Conservation (phyloP, 2,113 vertebrate species). For the Xenopus borealis region DNA sequence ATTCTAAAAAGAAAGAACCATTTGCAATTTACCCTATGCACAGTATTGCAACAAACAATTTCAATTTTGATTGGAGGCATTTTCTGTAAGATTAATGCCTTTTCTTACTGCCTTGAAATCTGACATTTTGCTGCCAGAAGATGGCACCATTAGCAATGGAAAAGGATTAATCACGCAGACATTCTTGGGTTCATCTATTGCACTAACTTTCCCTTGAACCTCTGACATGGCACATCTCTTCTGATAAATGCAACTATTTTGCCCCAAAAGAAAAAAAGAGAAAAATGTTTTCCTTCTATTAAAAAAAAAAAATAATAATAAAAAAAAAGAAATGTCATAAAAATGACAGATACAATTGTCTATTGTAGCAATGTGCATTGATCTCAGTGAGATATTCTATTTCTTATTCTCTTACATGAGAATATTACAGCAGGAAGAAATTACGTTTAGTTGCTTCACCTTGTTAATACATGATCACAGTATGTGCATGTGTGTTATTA, state of each 20-base stretch:
- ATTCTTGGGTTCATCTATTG: conserved; percentile 90
- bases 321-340: conserved; percentile 86
- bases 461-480: conserved; percentile 97
- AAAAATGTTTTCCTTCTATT: conserved; percentile 69
- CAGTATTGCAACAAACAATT: conserved; percentile 75
- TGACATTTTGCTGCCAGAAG: conserved; percentile 8
- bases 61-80: conserved; percentile 60
- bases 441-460: conserved; percentile 89
- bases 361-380: conserved; percentile 99
- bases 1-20: conserved; percentile 60
- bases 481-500: conserved; percentile 92
- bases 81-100: conserved; percentile 15
- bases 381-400: conserved; percentile 99
- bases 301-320: not conserved
- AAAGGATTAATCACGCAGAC: conserved; percentile 75
- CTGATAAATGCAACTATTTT: conserved; percentile 91
- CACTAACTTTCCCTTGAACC: conserved; percentile 96
- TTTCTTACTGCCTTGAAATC: conserved; percentile 22
- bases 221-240: conserved; percentile 90
- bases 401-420: conserved; percentile 99
- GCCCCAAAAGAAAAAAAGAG: conserved; percentile 67
- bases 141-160: conserved; percentile 6
- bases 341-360: conserved; percentile 92
- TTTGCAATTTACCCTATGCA: conserved; percentile 56
- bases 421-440: conserved; percentile 93